Percentiles rank a stretch among this genome's conserved stretches.
Evolutionary conservation across 2,888 invertebrate genomes (phyloP).

Genomic region (Anagyrus pseudococci): DNA sequence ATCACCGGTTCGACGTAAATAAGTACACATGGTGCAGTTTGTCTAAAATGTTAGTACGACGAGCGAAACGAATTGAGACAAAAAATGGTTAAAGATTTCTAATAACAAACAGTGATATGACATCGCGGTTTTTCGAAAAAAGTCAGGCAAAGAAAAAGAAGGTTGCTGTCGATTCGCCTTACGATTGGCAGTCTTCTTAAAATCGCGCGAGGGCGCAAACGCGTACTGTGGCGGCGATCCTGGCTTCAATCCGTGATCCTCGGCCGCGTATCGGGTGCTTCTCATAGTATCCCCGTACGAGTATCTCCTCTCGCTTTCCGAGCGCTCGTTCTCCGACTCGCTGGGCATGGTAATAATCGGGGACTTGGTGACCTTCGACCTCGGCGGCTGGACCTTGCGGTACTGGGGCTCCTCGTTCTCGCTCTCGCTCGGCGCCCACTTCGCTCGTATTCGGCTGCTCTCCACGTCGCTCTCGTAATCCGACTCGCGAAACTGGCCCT

Average conservation of each 20-base stretch:
- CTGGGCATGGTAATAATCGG: constrained; percentile 63
- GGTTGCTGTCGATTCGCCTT: constrained; percentile 47
- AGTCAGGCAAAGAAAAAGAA: too few species aligned
- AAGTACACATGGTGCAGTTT: background rate
- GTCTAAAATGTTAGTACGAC: background rate
- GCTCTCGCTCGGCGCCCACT: constrained; percentile 71
- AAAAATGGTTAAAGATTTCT: background rate
- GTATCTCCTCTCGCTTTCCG: constrained; percentile 51
- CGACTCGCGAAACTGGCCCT: constrained; percentile 71
- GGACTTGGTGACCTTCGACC: constrained; percentile 59
- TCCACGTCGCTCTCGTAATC: constrained; percentile 77
- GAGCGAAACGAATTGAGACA: background rate
- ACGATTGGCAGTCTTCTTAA: constrained; percentile 57
- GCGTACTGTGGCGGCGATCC: constrained; percentile 70
- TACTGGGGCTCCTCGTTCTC: constrained; percentile 68
- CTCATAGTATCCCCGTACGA: constrained; percentile 43
- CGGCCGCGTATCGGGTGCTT: constrained; percentile 44
- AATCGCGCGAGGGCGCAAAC: constrained; percentile 60
- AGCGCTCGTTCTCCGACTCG: constrained; percentile 57
- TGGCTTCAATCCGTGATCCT: constrained; percentile 57
- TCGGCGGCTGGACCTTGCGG: constrained; percentile 69
- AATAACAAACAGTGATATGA: background rate
- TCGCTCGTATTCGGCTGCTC: constrained; percentile 66
- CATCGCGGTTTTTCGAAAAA: constrained; percentile 21
- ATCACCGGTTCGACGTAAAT: constrained; percentile 5